phyloP scores from a whole-genome alignment of 2,888 invertebrate genomes.

The Rutpela maculata region DNA sequence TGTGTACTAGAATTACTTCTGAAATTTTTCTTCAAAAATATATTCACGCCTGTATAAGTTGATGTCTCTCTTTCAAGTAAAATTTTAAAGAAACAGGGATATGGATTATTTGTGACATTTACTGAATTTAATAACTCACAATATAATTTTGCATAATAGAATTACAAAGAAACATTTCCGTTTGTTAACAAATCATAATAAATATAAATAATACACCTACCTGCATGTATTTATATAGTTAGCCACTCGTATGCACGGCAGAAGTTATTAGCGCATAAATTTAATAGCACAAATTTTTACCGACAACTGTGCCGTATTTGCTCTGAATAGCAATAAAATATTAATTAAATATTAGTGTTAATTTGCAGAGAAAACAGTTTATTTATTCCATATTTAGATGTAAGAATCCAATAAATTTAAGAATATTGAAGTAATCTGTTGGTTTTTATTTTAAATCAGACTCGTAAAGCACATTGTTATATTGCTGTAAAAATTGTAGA shows the following conservation, averaged over 20 bases:
- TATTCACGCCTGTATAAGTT: too few relatives aligned
- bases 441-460: background rate
- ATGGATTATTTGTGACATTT: background rate
- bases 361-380: slow-evolving; percentile 23
- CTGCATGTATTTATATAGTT: background rate
- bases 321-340: slow-evolving; percentile 20
- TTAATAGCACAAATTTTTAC: slow-evolving; percentile 15
- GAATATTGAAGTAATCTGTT: background rate
- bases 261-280: slow-evolving; percentile 29
- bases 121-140: background rate
- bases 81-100: background rate
- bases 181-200: slow-evolving; percentile 5
- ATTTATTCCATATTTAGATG: background rate
- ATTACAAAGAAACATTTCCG: background rate
- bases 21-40: too few relatives aligned
- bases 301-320: background rate
- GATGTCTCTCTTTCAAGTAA: background rate
- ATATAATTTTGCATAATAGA: background rate
- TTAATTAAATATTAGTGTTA: slow-evolving; percentile 13
- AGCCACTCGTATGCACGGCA: background rate
- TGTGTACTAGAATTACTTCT: too few relatives aligned
- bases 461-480: background rate
- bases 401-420: background rate
- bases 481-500: too few relatives aligned
- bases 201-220: slow-evolving; percentile 9